A percentile compares a stretch with the other conserved stretches of the same genome.
phyloP scores from a whole-genome alignment of 2,113 vertebrate species.

The Pedionomus torquatus region DNA sequence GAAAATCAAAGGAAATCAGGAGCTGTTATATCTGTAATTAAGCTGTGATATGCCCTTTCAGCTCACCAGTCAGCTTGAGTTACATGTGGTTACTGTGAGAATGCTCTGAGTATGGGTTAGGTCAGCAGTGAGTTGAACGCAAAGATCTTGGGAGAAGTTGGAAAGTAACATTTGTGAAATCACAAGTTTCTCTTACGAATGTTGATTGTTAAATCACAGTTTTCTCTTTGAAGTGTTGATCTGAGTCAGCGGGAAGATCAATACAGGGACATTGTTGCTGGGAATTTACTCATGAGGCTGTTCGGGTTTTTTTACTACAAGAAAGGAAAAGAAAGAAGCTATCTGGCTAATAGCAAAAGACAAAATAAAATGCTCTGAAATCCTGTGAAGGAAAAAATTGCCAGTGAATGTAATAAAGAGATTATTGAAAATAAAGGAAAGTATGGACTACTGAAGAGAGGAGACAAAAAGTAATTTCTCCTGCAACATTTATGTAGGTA shows the following conservation, averaged over 20 bases:
- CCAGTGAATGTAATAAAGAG: not conserved
- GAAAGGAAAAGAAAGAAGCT: not conserved
- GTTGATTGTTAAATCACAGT: not conserved
- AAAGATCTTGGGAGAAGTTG: not conserved
- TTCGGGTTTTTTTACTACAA: not conserved
- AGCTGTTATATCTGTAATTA: not conserved
- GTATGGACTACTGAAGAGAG: not conserved
- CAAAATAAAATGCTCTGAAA: not conserved
- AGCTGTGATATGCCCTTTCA: not conserved
- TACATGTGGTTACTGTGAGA: not conserved
- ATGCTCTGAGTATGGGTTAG: not conserved
- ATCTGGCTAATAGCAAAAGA: not conserved
- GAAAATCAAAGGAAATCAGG: not conserved
- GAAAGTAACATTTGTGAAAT: not conserved
- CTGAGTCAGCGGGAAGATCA: not conserved
- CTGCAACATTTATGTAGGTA: not conserved
- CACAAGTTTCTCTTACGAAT: not conserved
- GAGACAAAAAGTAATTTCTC: not conserved
- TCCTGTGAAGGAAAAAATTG: not conserved
- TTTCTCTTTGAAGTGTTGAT: not conserved
- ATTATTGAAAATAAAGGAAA: not conserved
- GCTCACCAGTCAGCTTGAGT: not conserved
- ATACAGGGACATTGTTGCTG: too few species aligned
- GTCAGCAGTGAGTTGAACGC: not conserved
- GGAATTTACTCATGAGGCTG: not conserved